Evolutionary conservation across 2,113 vertebrate species (phyloP).

Genomic region (Cepphus grylle): DNA sequence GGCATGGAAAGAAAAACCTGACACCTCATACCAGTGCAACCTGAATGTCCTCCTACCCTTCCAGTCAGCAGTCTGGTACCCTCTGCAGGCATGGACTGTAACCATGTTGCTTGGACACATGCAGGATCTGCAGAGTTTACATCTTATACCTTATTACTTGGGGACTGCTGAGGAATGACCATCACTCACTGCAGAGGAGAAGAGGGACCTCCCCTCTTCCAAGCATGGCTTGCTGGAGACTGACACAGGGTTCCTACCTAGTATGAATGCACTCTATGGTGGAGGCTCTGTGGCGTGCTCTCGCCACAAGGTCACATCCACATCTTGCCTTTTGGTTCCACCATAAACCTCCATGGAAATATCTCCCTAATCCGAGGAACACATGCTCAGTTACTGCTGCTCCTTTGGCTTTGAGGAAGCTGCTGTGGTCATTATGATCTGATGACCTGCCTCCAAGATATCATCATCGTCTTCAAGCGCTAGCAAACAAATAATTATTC

Average conservation of each 20-base stretch:
- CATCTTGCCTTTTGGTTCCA: neutral
- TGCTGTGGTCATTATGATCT: neutral
- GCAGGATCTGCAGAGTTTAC: neutral
- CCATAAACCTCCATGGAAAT: neutral
- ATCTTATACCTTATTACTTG: neutral
- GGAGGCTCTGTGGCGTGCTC: neutral
- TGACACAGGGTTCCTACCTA: neutral
- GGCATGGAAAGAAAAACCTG: neutral
- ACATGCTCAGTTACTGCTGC: accelerated
- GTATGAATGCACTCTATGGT: accelerated
- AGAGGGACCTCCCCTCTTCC: neutral
- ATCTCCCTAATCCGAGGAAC: neutral
- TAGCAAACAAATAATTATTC: neutral
- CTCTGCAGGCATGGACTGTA: neutral
- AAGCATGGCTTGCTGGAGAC: neutral
- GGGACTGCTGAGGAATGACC: neutral
- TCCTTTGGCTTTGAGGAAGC: neutral
- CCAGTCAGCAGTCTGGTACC: neutral
- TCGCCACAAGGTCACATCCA: neutral
- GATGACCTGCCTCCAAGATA: neutral
- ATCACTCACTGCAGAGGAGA: neutral
- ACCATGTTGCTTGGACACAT: neutral
- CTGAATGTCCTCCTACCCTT: neutral
- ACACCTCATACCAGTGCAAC: neutral
- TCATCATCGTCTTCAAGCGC: neutral